Percentiles rank a stretch among this genome's conserved stretches.
These are phyloP conservation scores for Volucella inanis DNA, from an alignment of 2,888 invertebrate genomes.

Conservation along the genomic window DNA sequence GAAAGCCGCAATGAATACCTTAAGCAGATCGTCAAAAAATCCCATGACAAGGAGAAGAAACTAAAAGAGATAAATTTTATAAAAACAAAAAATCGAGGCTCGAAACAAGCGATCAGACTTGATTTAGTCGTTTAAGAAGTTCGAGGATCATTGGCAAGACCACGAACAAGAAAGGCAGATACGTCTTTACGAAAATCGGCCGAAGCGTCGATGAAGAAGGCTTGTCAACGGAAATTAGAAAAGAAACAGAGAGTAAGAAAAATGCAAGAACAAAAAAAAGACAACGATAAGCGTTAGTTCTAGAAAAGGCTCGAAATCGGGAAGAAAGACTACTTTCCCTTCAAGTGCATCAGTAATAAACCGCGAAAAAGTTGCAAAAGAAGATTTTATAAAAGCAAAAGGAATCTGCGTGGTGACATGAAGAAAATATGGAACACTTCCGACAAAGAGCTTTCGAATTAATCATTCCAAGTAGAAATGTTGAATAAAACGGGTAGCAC, in stretches of 20 bases:
- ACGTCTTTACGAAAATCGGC: constrained; percentile 94
- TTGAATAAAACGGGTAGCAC: constrained; percentile 87
- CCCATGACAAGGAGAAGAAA: constrained; percentile 98
- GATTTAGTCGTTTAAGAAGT: constrained; percentile 91
- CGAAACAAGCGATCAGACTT: constrained; percentile 97
- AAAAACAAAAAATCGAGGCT: constrained; percentile 97
- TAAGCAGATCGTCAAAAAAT: constrained; percentile 93
- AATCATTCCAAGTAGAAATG: constrained; percentile 82
- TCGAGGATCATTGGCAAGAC: constrained; percentile 88
- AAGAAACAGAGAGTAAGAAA: constrained; percentile 92
- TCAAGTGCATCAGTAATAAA: constrained; percentile 92
- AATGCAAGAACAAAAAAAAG: constrained; percentile 85
- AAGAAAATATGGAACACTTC: constrained; percentile 93
- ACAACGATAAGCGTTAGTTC: constrained; percentile 87
- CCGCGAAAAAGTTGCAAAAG: constrained; percentile 93
- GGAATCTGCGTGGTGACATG: constrained; percentile 91
- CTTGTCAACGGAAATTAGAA: constrained; percentile 89
- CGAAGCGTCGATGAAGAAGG: constrained; percentile 95
- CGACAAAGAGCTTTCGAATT: constrained; percentile 92
- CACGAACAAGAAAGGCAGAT: constrained; percentile 94
- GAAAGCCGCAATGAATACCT: constrained; percentile 94
- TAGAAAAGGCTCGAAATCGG: constrained; percentile 90
- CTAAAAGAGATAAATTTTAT: constrained; percentile 98
- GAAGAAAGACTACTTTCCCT: constrained; percentile 92
- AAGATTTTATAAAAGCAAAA: constrained; percentile 97